Evolutionary conservation across 2,113 vertebrate species (phyloP), one percentile per base, ranked within the genome.

Genomic region (Chamaea fasciata): DNA sequence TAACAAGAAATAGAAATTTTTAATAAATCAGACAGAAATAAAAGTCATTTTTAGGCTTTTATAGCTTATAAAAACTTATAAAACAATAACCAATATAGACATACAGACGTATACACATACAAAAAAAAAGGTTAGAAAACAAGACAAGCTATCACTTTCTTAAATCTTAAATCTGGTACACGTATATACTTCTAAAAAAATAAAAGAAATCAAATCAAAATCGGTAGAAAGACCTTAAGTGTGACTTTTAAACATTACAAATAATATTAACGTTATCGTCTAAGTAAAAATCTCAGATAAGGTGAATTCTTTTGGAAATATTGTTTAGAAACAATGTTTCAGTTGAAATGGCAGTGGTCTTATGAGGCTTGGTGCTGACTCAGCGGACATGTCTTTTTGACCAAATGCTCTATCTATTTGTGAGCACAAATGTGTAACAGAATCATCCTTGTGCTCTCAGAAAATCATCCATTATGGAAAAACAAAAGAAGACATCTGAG

Each of bases 281-380:
- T 47, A 60, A 55, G 6, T 6, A 42, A 49, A 18, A 92, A 47
- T 31, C 13, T 63, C 10, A 30, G 3, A n/a, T 26, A n/a, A 67
- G 53, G 16, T 74, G 7, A 82, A 59, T 47, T 2, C 3, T 78
- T 62, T 50, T 70, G 17, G 17, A 62, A 91, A 81, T 69, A 49
- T 4, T 62, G 3, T 14, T 69, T 65, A 33, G n/a, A 15, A 90
- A 42, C 2, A 19, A 13, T 55, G 35, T 87, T 75, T 63, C 31
- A 37, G 1, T 28, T 46, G 42, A 41, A 77, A 69, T 0, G 0
- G 2, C 9, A 2, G 4, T 39, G 35, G 8, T 74, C 2, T 1
- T 30, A 13, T 22, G 49, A 80, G 31, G 7, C 6, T 82, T 50
- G 13, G 7, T 33, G 62, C 10, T 89, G 49, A 69, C 22, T 42